Percentiles rank a stretch among this genome's conserved stretches.
Evolutionary conservation across 2,797 vertebrate genomes (phyloP).

Genomic region (Melanotaenia trifasciata): DNA sequence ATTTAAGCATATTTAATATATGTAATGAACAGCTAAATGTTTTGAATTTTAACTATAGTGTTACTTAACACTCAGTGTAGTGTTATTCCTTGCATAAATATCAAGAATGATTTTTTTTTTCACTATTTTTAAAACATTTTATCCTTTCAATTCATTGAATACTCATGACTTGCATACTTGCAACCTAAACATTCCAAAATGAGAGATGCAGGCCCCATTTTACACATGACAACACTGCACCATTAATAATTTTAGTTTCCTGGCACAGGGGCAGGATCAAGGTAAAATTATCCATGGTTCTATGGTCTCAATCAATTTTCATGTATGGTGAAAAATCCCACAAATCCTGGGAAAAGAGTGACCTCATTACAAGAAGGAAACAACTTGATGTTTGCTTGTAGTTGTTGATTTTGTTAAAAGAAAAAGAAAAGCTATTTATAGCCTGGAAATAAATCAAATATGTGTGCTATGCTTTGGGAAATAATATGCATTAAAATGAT

Average conservation of each 20-base stretch:
- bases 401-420: background rate
- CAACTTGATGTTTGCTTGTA: background rate
- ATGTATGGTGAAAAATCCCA: background rate
- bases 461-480: conserved; percentile 20
- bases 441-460: conserved; percentile 2
- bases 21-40: background rate
- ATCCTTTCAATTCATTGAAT: background rate
- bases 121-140: too few species aligned
- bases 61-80: background rate
- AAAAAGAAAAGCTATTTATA: background rate
- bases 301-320: conserved; percentile 3
- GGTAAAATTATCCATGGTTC: background rate
- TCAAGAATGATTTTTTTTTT: background rate
- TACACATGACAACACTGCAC: background rate
- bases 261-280: background rate
- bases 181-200: background rate
- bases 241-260: conserved; percentile 18
- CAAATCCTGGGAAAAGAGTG: background rate
- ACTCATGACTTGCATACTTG: background rate
- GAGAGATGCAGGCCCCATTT: background rate
- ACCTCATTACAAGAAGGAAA: background rate
- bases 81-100: background rate
- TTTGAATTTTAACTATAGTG: background rate
- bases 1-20: background rate
- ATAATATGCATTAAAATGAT: conserved; percentile 8